These are phyloP conservation scores for Eptesicus fuscus DNA, from an alignment of 2,113 vertebrate genomes.

Conservation along the genomic window DNA sequence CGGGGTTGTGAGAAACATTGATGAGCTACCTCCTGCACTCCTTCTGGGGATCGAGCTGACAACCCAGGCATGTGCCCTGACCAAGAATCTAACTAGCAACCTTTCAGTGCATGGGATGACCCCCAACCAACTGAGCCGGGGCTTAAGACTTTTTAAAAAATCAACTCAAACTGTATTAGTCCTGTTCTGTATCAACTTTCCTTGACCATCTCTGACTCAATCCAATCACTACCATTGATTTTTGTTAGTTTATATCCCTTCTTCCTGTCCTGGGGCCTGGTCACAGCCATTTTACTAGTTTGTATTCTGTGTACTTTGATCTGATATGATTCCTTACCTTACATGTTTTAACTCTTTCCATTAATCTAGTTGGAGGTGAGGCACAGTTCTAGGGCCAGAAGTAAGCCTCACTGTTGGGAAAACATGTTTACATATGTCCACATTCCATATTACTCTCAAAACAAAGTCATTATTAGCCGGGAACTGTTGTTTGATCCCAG, in stretches of 20 bases:
- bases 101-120: background rate
- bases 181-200: background rate
- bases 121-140: background rate
- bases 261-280: background rate
- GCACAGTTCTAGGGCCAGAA: background rate
- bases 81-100: background rate
- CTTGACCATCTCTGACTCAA: background rate
- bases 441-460: slow-evolving; percentile 2
- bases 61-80: background rate
- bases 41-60: background rate
- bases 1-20: background rate
- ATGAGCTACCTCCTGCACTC: background rate
- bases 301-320: background rate
- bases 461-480: slow-evolving; percentile 3
- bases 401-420: background rate
- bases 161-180: background rate
- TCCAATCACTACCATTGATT: background rate
- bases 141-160: background rate
- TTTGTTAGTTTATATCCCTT: slow-evolving; percentile 17
- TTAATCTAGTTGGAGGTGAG: background rate
- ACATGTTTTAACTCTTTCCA: slow-evolving; percentile 1
- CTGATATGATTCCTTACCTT: slow-evolving; percentile 13
- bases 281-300: background rate
- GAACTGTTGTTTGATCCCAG: slow-evolving; percentile 3
- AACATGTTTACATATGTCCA: slow-evolving; percentile 2